Conservation (phyloP, 2,888 invertebrate species). For the Eilema depressum region DNA sequence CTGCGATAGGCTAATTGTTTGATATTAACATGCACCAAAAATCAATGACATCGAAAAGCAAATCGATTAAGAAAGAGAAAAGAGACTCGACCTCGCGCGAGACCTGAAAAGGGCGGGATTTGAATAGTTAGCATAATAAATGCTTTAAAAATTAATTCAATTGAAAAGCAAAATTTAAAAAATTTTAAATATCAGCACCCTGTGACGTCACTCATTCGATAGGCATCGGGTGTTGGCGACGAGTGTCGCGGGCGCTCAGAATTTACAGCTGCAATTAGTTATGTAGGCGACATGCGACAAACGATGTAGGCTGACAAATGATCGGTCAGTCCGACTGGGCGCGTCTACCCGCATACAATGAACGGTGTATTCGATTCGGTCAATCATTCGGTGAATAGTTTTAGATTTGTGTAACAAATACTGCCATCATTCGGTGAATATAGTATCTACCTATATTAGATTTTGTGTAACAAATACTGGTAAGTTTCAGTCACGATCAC, state of each 20-base stretch:
- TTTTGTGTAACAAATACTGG: constrained; percentile 23
- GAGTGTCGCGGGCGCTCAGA: constrained; percentile 50
- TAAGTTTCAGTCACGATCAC: constrained; percentile 1
- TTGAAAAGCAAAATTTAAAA: not conserved
- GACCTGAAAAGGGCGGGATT: too few relatives aligned
- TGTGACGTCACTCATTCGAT: constrained; percentile 50
- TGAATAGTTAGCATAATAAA: too few relatives aligned
- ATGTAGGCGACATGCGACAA: constrained; percentile 57
- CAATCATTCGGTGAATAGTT: constrained; percentile 55
- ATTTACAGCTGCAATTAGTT: constrained; percentile 62
- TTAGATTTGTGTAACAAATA: constrained; percentile 33
- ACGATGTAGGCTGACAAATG: constrained; percentile 59
- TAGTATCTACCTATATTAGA: too few relatives aligned
- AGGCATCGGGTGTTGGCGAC: constrained; percentile 44
- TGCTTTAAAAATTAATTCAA: too few relatives aligned
- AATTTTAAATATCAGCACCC: not conserved
- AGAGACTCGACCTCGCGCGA: too few relatives aligned
- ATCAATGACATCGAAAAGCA: too few relatives aligned
- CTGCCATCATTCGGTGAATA: constrained; percentile 53
- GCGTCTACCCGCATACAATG: constrained; percentile 58
- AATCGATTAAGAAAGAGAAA: too few relatives aligned
- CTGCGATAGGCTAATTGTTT: too few relatives aligned
- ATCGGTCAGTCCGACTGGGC: constrained; percentile 51
- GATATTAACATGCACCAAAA: too few relatives aligned
- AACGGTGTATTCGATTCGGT: constrained; percentile 49